Evolutionary conservation across 2,888 invertebrate species (phyloP), one percentile per base, ranked within the genome.

Genomic region (Corbicula japonica): DNA sequence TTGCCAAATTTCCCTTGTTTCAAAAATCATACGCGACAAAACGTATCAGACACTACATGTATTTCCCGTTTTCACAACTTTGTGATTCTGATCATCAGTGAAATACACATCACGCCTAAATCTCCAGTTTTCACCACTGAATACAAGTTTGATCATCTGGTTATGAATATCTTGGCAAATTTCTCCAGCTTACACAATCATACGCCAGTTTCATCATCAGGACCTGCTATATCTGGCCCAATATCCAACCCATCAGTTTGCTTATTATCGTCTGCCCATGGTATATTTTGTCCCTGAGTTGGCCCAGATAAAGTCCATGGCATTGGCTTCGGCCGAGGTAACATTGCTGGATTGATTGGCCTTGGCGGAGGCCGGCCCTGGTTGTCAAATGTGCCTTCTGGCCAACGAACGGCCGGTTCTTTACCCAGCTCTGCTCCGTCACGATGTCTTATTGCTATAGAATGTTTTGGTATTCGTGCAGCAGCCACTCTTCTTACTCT

Each of bases 201-300:
- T 0, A 80, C 80, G 41, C 70, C 61, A 21, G 76, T 80, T 61
- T 80, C 80, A n/a, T 80, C 60, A 50, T 80, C 80, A 3, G 50
- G 34, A 44, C 48, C 58, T 28, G 4, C 5, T 26, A 66, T 41
- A 21, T 66, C 54, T 6, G 79, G 80, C 26, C 73, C 76, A 8
- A 80, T 80, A 58, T 80, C 80, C 23, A 74, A 74, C 1, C 58
- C 68, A 46, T 76, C 76, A 34, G 32, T 60, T 50, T 30, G 28
- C 44, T 68, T 68, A 23, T 69, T 52, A 26, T 41, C 35, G 35
- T 50, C 50, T 30, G 28, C 30, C 15, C 12, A 23, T n/a, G 23
- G 44, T 12, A 26, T 38, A 23, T 35, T 15, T 52, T 38, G 8
- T 35, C 60, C 21, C 18, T 46, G 62, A 15, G 60, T 44, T 15